Percentiles rank a stretch among this genome's conserved stretches.
These are phyloP conservation scores for Sylvia borin DNA, from an alignment of 2,797 vertebrate species.

Conservation along the genomic window DNA sequence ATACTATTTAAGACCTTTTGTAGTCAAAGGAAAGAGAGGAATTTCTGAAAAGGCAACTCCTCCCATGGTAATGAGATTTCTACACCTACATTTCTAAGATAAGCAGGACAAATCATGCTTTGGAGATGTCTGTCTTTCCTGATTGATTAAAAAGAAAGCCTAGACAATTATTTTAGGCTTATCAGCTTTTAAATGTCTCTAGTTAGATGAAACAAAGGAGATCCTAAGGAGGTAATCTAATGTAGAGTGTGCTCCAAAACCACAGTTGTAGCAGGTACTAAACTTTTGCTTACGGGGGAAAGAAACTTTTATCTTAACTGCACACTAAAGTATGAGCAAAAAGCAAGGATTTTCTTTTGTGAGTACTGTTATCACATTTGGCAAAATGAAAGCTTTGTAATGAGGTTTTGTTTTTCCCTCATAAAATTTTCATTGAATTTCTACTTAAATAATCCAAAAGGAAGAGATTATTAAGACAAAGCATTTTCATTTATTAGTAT, in stretches of 20 bases:
- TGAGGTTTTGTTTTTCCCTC: background rate
- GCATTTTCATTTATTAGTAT: background rate
- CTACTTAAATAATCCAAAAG: background rate
- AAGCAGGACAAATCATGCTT: conserved; percentile 21
- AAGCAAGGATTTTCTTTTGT: background rate
- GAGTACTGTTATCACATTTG: background rate
- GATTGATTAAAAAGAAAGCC: conserved; percentile 8
- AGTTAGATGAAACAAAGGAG: background rate
- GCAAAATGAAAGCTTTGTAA: background rate
- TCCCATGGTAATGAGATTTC: conserved; percentile 4
- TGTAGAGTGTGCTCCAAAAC: background rate
- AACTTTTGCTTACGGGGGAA: background rate
- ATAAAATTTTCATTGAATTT: conserved; percentile 2
- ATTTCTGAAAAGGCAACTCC: conserved; percentile 15
- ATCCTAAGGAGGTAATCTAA: background rate
- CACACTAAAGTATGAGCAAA: background rate
- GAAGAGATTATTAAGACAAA: conserved; percentile 11
- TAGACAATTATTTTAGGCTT: conserved; percentile 28
- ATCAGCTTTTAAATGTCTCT: conserved; percentile 30
- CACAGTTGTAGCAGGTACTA: background rate
- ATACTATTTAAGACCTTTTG: background rate
- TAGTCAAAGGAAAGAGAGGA: background rate
- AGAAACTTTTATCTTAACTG: conserved; percentile 7
- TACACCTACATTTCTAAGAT: conserved; percentile 22
- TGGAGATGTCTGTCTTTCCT: background rate